Evolutionary conservation across 2,113 vertebrate species (phyloP).

Genomic region (Synodontis membranacea): DNA sequence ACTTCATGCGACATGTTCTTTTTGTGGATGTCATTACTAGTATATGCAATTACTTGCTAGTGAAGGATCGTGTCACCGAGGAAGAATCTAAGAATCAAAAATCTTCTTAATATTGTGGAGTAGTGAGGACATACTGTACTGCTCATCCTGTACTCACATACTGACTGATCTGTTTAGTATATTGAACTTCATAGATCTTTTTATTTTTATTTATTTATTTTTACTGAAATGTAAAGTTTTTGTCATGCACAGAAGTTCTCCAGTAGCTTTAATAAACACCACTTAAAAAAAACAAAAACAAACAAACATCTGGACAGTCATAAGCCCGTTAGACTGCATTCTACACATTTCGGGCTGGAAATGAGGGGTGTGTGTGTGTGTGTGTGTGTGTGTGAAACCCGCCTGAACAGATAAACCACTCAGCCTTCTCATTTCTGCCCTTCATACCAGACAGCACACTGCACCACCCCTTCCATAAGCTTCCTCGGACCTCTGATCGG

Average conservation of each 20-base stretch:
- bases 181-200: neutral
- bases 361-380: neutral
- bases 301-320: neutral
- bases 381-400: neutral
- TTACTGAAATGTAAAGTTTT: neutral
- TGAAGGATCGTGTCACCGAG: neutral
- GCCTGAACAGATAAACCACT: conserved; percentile 73
- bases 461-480: conserved; percentile 68
- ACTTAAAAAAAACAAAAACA: too few species aligned
- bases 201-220: too few species aligned
- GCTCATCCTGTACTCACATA: neutral
- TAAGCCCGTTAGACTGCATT: neutral
- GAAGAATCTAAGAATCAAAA: too few species aligned
- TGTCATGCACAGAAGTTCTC: neutral
- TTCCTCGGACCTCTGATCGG: conserved; percentile 69
- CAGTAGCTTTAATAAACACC: neutral
- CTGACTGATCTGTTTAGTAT: neutral
- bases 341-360: neutral
- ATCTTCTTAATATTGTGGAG: neutral
- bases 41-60: neutral
- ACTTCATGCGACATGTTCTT: neutral
- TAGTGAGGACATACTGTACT: neutral
- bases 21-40: neutral
- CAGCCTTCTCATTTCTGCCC: conserved; percentile 72
- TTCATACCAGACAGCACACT: conserved; percentile 70